A percentile compares a stretch with the other conserved stretches of the same genome.
Evolutionary conservation across 2,888 invertebrate species (phyloP).

Genomic region (Therioaphis trifolii): DNA sequence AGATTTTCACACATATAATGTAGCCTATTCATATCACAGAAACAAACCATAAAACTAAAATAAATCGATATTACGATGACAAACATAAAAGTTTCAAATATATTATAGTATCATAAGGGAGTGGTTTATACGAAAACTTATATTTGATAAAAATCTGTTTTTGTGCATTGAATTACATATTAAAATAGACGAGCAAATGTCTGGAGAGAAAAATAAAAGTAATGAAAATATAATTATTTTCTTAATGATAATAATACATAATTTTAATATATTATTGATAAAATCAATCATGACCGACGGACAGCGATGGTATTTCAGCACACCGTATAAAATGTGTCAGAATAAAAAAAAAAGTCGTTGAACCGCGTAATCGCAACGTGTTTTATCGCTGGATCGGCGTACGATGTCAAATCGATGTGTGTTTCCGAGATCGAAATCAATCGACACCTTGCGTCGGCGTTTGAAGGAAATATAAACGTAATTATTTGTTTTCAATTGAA

Average conservation of each 20-base stretch:
- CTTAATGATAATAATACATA: neutral
- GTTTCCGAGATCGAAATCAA: too few relatives aligned
- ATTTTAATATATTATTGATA: neutral
- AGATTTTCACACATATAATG: conserved; percentile 41
- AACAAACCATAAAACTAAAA: conserved; percentile 59
- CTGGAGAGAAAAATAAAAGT: conserved; percentile 25
- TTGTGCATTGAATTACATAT: conserved; percentile 43
- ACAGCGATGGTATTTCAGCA: neutral
- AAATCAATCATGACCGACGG: neutral
- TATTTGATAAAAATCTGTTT: conserved; percentile 43
- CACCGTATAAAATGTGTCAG: too few relatives aligned
- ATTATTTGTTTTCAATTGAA: too few relatives aligned
- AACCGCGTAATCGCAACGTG: too few relatives aligned
- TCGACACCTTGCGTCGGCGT: too few relatives aligned
- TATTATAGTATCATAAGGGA: neutral
- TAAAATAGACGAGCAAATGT: conserved; percentile 44
- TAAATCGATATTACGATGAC: conserved; percentile 25
- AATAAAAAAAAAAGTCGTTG: too few relatives aligned
- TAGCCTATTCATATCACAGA: conserved; percentile 60
- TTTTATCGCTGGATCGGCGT: too few relatives aligned
- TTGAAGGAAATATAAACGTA: too few relatives aligned
- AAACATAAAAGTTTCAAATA: conserved; percentile 24
- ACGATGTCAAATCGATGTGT: too few relatives aligned
- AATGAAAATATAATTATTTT: conserved; percentile 8
- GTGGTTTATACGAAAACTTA: conserved; percentile 40